These are phyloP conservation scores for Beris chalybata DNA, from an alignment of 2,888 invertebrate species.

Conservation along the genomic window DNA sequence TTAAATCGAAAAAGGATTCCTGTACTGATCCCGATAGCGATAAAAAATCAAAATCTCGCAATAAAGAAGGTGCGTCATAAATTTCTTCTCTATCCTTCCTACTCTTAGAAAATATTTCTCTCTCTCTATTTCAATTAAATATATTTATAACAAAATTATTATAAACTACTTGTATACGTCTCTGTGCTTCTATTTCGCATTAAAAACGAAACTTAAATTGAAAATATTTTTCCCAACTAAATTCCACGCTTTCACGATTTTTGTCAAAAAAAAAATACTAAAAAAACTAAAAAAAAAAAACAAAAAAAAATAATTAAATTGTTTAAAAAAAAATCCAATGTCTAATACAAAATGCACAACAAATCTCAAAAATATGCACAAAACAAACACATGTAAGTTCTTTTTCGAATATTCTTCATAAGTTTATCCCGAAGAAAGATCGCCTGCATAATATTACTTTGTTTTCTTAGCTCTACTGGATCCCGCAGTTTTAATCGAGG, in stretches of 20 bases:
- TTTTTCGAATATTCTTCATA: conserved; percentile 34
- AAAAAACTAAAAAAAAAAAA: conserved; percentile 2
- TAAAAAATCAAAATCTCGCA: conserved; percentile 53
- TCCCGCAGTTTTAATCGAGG: conserved; percentile 98
- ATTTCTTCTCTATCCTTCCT: conserved; percentile 8
- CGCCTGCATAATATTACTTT: conserved; percentile 2
- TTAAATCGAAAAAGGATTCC: conserved; percentile 60
- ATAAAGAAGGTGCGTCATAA: conserved; percentile 52
- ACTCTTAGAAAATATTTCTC: neutral
- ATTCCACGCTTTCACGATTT: conserved; percentile 40
- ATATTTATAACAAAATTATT: conserved; percentile 10
- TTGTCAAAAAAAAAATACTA: conserved; percentile 9
- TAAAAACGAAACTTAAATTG: conserved; percentile 7
- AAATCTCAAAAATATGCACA: conserved; percentile 36
- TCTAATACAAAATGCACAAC: conserved; percentile 29
- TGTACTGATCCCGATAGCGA: conserved; percentile 48
- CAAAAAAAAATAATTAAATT: conserved; percentile 22
- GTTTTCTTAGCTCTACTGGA: conserved; percentile 52
- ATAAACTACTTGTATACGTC: conserved; percentile 10
- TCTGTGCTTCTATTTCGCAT: conserved; percentile 16
- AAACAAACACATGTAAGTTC: conserved; percentile 36
- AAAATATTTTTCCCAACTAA: conserved; percentile 25
- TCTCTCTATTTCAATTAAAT: neutral
- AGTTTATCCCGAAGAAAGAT: conserved; percentile 15
- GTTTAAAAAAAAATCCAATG: conserved; percentile 29